These are phyloP conservation scores for Limnephilus marmoratus DNA, from an alignment of 2,888 invertebrate genomes.

Conservation along the genomic window DNA sequence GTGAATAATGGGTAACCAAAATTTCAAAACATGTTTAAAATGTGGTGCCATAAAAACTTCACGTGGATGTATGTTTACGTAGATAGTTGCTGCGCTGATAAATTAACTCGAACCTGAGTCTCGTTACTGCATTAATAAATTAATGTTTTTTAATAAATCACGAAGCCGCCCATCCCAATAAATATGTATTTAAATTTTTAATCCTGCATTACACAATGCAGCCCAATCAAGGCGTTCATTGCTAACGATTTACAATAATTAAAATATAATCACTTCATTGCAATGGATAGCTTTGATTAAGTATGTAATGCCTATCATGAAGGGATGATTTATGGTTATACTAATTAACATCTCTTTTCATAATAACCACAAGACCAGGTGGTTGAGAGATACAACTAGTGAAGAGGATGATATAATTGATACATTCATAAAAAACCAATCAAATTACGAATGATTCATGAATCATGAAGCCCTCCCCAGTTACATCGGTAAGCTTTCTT, in stretches of 20 bases:
- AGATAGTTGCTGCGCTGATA: background rate
- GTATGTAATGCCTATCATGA: background rate
- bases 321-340: background rate
- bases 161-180: background rate
- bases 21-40: background rate
- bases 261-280: conserved; percentile 15
- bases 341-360: background rate
- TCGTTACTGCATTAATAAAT: background rate
- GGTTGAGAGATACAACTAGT: background rate
- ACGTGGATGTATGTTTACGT: background rate
- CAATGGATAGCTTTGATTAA: background rate
- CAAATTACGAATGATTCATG: background rate
- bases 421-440: background rate
- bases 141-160: background rate
- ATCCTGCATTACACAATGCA: background rate
- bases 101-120: background rate
- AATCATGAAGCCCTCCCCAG: no score
- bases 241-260: background rate
- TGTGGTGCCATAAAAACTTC: background rate
- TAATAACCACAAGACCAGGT: background rate
- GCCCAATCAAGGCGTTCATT: background rate
- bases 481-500: no score
- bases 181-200: background rate
- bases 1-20: background rate
- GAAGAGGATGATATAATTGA: background rate